These are phyloP conservation scores for rat (Rattus norvegicus) DNA, from an alignment of 2,113 vertebrate species.

Conservation along the genomic window DNA sequence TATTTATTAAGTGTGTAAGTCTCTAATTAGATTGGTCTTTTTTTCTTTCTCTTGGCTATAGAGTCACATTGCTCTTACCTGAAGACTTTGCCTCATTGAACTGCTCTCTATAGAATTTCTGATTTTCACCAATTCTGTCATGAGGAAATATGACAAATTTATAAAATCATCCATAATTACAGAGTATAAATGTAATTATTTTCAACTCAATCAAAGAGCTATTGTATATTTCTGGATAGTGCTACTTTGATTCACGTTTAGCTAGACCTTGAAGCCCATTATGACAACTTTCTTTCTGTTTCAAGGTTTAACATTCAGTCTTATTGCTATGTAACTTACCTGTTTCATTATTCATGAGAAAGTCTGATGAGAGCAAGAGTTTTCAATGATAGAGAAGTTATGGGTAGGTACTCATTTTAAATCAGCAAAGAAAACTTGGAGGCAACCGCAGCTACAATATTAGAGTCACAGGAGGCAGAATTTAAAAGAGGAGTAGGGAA, in stretches of 20 bases:
- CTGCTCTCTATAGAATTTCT: neutral
- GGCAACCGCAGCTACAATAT: neutral
- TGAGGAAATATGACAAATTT: neutral
- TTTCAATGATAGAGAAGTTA: constrained; percentile 12
- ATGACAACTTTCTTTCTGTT: neutral
- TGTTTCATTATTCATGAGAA: neutral
- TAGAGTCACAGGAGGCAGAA: neutral
- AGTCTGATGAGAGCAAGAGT: neutral
- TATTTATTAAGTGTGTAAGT: neutral
- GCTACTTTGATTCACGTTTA: neutral
- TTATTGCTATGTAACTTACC: constrained; percentile 5
- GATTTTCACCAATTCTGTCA: neutral
- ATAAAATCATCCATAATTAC: neutral
- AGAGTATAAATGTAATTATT: neutral
- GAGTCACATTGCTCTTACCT: neutral
- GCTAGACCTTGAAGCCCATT: neutral
- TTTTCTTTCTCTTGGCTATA: neutral
- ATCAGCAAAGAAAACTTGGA: neutral
- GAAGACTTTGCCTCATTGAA: neutral
- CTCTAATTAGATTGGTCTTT: neutral
- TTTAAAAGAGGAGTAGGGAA: neutral
- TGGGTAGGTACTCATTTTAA: neutral
- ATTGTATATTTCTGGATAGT: neutral
- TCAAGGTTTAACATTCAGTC: neutral
- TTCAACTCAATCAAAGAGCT: neutral